Conservation (phyloP, 2,888 invertebrate genomes). For the Lasioglossum malachurum region DNA sequence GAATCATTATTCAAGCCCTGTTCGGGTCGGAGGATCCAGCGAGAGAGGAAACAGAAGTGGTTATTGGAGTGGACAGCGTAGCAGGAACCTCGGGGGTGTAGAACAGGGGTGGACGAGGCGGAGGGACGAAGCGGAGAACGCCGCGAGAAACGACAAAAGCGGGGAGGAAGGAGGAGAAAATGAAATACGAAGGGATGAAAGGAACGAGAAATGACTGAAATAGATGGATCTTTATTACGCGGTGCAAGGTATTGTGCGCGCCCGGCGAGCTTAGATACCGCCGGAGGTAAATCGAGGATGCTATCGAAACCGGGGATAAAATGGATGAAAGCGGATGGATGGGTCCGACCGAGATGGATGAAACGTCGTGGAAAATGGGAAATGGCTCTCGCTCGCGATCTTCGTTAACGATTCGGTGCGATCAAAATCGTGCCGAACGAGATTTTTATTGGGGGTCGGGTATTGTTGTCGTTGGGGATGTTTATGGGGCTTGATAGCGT, state of each 20-base stretch:
- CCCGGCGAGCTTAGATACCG: slow-evolving; percentile 27
- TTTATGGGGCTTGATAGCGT: background rate
- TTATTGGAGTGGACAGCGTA: slow-evolving; percentile 38
- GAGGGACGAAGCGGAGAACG: background rate
- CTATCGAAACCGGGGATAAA: slow-evolving; percentile 43
- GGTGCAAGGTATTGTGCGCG: slow-evolving; percentile 38
- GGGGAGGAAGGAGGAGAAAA: slow-evolving; percentile 11
- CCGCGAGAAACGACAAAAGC: slow-evolving; percentile 31
- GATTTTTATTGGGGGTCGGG: background rate
- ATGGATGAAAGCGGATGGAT: slow-evolving; percentile 34
- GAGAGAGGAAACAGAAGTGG: slow-evolving; percentile 24
- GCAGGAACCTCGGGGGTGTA: background rate
- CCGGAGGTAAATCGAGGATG: slow-evolving; percentile 55
- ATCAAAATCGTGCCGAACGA: background rate
- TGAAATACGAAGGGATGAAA: slow-evolving; percentile 39
- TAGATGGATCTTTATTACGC: slow-evolving; percentile 59
- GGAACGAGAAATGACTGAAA: slow-evolving; percentile 52
- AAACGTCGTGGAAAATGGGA: slow-evolving; percentile 29
- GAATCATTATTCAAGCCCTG: slow-evolving; percentile 75
- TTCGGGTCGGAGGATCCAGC: slow-evolving; percentile 32
- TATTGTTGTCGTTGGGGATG: background rate
- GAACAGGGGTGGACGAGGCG: background rate
- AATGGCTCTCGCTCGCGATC: slow-evolving; percentile 10
- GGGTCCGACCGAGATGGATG: slow-evolving; percentile 40
- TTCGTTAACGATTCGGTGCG: slow-evolving; percentile 6